Conservation (phyloP, 2,797 vertebrate species). For the Scolopax bukidnonensis region DNA sequence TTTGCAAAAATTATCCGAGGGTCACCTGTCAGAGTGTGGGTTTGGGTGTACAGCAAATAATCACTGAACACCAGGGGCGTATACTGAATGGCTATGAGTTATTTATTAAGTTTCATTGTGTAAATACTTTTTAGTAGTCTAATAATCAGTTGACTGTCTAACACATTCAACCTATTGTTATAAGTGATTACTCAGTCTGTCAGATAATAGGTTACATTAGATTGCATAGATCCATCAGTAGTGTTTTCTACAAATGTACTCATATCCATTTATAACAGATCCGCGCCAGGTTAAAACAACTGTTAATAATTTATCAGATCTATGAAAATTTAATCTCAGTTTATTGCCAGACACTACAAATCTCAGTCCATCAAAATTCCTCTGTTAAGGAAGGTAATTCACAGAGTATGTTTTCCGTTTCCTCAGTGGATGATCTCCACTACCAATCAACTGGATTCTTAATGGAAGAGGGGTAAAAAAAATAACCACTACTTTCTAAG, state of each 20-base stretch:
- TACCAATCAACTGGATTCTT: too few species aligned
- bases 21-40: neutral
- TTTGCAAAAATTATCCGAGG: neutral
- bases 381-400: too few species aligned
- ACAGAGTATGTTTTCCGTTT: too few species aligned
- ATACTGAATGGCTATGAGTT: neutral
- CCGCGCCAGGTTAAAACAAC: neutral
- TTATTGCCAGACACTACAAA: too few species aligned
- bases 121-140: neutral
- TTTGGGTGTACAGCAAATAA: neutral
- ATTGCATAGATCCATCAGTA: neutral
- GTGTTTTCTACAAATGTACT: neutral
- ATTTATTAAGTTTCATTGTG: neutral
- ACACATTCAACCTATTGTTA: neutral
- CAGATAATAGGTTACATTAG: neutral
- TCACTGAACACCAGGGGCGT: neutral
- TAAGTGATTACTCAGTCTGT: neutral
- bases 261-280: neutral
- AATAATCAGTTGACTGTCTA: neutral
- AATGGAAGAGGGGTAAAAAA: too few species aligned
- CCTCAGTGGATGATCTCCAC: too few species aligned
- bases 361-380: too few species aligned
- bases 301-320: neutral
- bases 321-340: neutral
- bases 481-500: too few species aligned